Evolutionary conservation across 2,797 vertebrate genomes (phyloP).

Genomic region (Nothura maculosa): DNA sequence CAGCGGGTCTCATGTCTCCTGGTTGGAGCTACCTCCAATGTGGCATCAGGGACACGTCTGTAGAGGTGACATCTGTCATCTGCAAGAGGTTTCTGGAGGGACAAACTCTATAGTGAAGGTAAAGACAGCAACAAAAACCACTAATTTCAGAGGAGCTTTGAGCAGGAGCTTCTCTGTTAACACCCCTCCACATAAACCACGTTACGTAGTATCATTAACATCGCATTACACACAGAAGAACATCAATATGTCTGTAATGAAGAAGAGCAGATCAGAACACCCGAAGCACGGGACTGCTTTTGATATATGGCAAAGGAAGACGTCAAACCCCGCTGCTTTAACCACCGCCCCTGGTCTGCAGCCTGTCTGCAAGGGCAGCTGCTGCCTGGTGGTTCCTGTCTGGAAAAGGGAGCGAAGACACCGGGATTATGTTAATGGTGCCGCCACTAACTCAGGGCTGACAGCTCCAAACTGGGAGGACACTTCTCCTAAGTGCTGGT

Average conservation of each 20-base stretch:
- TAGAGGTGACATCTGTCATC: neutral
- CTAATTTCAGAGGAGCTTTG: neutral
- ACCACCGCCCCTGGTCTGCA: neutral
- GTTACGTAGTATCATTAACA: no score
- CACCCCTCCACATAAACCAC: neutral
- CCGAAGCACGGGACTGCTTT: neutral
- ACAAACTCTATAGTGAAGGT: neutral
- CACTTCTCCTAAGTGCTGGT: neutral
- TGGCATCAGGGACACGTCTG: rapidly evolving
- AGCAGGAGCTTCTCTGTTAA: neutral
- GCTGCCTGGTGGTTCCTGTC: neutral
- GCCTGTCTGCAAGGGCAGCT: neutral
- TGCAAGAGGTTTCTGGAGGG: neutral
- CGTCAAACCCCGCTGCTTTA: neutral
- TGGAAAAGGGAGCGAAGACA: neutral
- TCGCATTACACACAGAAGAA: neutral
- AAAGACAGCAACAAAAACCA: neutral
- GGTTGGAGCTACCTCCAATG: rapidly evolving
- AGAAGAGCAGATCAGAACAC: neutral
- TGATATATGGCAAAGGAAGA: neutral
- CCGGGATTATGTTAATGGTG: neutral
- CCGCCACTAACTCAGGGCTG: neutral
- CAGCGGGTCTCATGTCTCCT: neutral
- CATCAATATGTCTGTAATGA: neutral
- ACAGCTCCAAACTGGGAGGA: neutral